These are phyloP conservation scores for Limnodromus scolopaceus DNA, from an alignment of 2,797 vertebrate species.

Conservation along the genomic window DNA sequence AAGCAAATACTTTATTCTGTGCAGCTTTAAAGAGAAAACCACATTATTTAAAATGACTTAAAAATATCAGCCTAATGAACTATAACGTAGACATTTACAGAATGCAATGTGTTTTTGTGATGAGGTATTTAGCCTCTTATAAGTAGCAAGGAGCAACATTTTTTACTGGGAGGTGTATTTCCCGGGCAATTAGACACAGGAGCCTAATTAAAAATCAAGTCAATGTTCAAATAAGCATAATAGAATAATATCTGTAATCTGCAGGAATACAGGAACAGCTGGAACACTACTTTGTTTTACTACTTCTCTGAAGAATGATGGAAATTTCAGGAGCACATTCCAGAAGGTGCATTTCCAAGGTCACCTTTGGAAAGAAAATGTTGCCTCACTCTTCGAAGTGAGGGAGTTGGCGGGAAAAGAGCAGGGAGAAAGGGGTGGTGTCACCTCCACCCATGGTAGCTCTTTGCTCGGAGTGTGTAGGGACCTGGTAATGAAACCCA, in stretches of 20 bases:
- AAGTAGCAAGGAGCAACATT: slow-evolving; percentile 52
- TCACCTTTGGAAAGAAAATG: not conserved
- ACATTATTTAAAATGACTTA: slow-evolving; percentile 34
- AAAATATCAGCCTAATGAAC: slow-evolving; percentile 61
- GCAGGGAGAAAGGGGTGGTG: not conserved
- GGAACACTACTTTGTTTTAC: not conserved
- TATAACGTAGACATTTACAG: slow-evolving; percentile 30
- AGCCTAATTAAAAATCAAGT: slow-evolving; percentile 76
- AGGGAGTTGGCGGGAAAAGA: not conserved
- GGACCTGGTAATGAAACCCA: not conserved
- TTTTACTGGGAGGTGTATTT: slow-evolving; percentile 66
- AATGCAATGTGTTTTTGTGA: not conserved
- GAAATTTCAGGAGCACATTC: not conserved
- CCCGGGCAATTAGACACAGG: slow-evolving; percentile 60
- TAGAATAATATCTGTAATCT: slow-evolving; percentile 23
- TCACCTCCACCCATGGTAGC: not conserved
- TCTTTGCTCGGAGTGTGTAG: rapidly evolving
- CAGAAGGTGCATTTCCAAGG: not conserved
- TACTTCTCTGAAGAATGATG: not conserved
- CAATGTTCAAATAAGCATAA: slow-evolving; percentile 63
- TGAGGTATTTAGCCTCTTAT: slow-evolving; percentile 50
- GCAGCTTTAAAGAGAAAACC: slow-evolving; percentile 42
- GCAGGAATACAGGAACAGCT: slow-evolving; percentile 24
- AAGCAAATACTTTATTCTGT: slow-evolving; percentile 37
- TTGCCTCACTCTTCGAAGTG: not conserved